Percentiles rank a stretch among this genome's conserved stretches.
Conservation (phyloP, 2,113 vertebrate genomes). For the Eurystomus gularis region DNA sequence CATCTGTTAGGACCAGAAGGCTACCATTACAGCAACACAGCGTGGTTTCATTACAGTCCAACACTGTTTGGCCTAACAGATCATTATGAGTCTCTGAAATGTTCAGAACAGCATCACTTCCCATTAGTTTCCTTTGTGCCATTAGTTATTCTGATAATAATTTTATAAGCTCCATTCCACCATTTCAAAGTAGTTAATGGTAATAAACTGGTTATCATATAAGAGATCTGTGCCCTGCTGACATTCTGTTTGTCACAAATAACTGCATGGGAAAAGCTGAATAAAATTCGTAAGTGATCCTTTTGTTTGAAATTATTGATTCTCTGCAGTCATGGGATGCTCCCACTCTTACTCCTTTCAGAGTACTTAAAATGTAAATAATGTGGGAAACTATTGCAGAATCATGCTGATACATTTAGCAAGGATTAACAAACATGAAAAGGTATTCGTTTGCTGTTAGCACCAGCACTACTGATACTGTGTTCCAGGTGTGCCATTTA, state of each 20-base stretch:
- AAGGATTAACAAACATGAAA: not conserved
- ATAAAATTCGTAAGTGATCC: not conserved
- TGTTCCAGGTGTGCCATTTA: not conserved
- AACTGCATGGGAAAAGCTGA: not conserved
- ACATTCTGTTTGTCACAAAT: rapidly evolving
- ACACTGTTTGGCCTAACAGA: not conserved
- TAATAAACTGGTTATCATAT: not conserved
- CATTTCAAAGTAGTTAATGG: not conserved
- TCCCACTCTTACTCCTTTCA: not conserved
- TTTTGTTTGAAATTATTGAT: not conserved
- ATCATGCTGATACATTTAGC: not conserved
- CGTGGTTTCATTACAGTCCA: not conserved
- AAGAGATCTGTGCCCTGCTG: not conserved
- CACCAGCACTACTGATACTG: rapidly evolving
- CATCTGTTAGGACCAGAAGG: not conserved
- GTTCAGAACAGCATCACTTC: not conserved
- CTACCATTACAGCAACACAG: not conserved
- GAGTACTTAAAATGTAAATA: not conserved
- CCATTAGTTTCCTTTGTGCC: not conserved
- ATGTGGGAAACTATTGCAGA: not conserved
- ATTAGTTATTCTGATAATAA: not conserved
- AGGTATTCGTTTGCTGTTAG: not conserved
- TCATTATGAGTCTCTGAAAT: not conserved
- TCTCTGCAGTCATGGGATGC: not conserved
- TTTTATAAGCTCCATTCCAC: not conserved